These are phyloP conservation scores for Scrobipalpa atriplicella DNA, from an alignment of 2,888 invertebrate genomes.

Conservation along the genomic window DNA sequence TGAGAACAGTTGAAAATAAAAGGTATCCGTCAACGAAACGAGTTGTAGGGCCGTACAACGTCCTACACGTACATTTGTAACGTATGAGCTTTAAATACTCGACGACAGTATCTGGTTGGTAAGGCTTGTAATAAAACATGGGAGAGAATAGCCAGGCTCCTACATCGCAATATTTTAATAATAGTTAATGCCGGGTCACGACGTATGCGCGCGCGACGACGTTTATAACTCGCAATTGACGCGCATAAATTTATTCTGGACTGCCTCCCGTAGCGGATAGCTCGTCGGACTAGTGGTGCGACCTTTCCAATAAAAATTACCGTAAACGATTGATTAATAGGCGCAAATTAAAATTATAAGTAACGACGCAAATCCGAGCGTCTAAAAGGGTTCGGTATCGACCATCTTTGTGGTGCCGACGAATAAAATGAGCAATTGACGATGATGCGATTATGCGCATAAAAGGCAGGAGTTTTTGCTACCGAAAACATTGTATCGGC, in stretches of 20 bases:
- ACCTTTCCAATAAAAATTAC: constrained; percentile 60
- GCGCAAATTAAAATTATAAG: constrained; percentile 32
- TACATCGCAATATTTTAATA: constrained; percentile 81
- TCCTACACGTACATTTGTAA: constrained; percentile 75
- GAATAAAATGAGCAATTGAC: constrained; percentile 53
- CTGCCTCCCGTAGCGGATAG: constrained; percentile 60
- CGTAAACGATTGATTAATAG: constrained; percentile 52
- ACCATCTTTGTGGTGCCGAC: constrained; percentile 49
- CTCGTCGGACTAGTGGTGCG: constrained; percentile 48
- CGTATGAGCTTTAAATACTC: constrained; percentile 75
- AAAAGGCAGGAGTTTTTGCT: constrained; percentile 61
- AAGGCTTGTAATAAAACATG: constrained; percentile 74
- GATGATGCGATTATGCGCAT: constrained; percentile 56
- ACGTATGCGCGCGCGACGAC: constrained; percentile 70
- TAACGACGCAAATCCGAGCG: constrained; percentile 25
- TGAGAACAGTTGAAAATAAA: constrained; percentile 65
- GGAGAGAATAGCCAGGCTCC: constrained; percentile 75
- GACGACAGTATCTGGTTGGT: constrained; percentile 76
- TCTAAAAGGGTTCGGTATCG: constrained; percentile 29
- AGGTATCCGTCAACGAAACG: constrained; percentile 52
- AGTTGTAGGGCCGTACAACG: constrained; percentile 53
- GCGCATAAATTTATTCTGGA: constrained; percentile 70
- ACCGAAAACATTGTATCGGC: constrained; percentile 61
- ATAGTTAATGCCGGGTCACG: constrained; percentile 79
- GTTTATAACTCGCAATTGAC: constrained; percentile 78